Base-by-base conservation (phyloP, 2,888 invertebrate species). In the Synergus laeviventris region DNA sequence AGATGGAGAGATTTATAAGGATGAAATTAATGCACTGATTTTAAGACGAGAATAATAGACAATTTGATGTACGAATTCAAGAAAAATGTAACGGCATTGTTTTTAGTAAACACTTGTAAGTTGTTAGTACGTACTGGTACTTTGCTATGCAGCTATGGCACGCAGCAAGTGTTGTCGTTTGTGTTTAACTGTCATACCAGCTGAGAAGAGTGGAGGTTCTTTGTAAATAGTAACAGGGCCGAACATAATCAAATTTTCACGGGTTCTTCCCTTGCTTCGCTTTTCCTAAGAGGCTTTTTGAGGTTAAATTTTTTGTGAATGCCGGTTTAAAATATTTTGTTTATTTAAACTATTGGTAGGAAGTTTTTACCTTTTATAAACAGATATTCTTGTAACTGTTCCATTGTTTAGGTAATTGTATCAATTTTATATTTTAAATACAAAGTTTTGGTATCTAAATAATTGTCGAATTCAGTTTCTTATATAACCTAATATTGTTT, bases 111-210 rank as follows among this genome's bases (percentile, higher is more conserved):
- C 49, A 70, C 70, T 36, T 11, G 18, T 4, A 16, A 18, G 21
- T 21, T 39, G 18, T 11, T 18, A 36, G 18, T 38, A 74, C n/a
- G n/a, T n/a, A n/a, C n/a, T n/a, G n/a, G n/a, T n/a, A n/a, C n/a
- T n/a, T n/a, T n/a, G n/a, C n/a, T n/a, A n/a, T n/a, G n/a, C n/a
- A n/a, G n/a, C n/a, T n/a, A n/a, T n/a, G n/a, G n/a, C n/a, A n/a
- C 74, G 42, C 56, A 39, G 31, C 2, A 36, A 45, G 16, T 24
- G 12, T 24, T 31, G 60, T 77, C 75, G 74, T 78, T 79, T 77
- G 77, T 70, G 75, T 77, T 79, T 79, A 81, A 81, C 83, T 82
- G 82, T 81, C 81, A 64, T 79, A 82, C 82, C 82, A 83, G 83
- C 81, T 83, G 81, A 78, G 81, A 74, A 77, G 70, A 79, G 75